phyloP scores from a whole-genome alignment of 1,140 invertebrate genomes.

The Penaeus indicus region DNA sequence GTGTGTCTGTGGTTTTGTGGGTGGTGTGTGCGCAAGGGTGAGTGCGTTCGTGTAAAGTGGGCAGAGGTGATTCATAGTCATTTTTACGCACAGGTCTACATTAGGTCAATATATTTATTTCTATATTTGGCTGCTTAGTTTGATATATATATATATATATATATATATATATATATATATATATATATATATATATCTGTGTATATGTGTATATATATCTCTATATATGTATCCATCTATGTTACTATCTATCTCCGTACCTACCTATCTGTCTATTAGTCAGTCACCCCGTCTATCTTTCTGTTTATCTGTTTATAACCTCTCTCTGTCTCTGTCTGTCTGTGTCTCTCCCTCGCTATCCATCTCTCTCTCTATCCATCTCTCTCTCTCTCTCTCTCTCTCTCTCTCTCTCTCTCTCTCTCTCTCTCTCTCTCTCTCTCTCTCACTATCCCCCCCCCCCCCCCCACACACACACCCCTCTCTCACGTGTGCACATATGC shows the following conservation, averaged over 20 bases:
- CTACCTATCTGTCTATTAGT: neutral
- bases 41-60: too few relatives aligned
- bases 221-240: too few relatives aligned
- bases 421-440: neutral
- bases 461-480: too few relatives aligned
- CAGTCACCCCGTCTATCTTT: neutral
- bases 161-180: neutral
- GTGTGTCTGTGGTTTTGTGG: too few relatives aligned
- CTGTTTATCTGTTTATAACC: too few relatives aligned
- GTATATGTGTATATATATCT: neutral
- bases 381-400: conserved; percentile 25
- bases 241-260: too few relatives aligned
- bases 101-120: neutral
- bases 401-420: neutral
- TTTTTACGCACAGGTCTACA: neutral
- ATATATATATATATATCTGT: neutral
- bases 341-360: neutral
- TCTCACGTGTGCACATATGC: too few relatives aligned
- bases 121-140: neutral
- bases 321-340: neutral
- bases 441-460: too few relatives aligned
- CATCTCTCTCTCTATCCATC: neutral
- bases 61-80: neutral
- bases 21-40: too few relatives aligned
- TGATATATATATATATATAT: neutral